These are phyloP conservation scores for Vanacampus margaritifer DNA, from an alignment of 2,113 vertebrate genomes.

Conservation along the genomic window DNA sequence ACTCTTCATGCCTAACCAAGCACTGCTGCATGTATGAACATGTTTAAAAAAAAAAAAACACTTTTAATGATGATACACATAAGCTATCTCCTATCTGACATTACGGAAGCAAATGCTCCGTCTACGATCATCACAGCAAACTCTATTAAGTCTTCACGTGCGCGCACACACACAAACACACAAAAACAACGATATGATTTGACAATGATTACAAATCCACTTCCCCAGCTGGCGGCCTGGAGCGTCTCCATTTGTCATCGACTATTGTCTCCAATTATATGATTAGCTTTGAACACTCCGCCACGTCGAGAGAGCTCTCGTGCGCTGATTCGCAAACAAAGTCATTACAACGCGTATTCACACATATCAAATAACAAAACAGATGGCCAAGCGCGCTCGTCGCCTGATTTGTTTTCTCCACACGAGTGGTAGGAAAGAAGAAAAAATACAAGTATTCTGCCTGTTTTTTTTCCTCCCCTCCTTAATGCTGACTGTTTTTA, in stretches of 20 bases:
- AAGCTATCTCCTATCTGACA: slow-evolving; percentile 40
- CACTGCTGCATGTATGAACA: slow-evolving; percentile 10
- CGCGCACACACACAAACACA: slow-evolving; percentile 65
- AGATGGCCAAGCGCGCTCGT: slow-evolving; percentile 97
- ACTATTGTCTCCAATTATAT: slow-evolving; percentile 99
- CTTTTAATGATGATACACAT: slow-evolving; percentile 44
- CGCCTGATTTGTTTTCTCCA: slow-evolving; percentile 95
- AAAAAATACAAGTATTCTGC: slow-evolving; percentile 84
- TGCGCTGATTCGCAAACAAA: slow-evolving; percentile 99
- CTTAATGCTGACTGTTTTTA: slow-evolving; percentile 97
- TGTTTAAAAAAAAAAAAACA: slow-evolving; percentile 23
- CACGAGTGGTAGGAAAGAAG: slow-evolving; percentile 86
- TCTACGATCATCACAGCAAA: slow-evolving; percentile 82
- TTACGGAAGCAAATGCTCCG: slow-evolving; percentile 64
- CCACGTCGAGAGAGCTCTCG: slow-evolving; percentile 98
- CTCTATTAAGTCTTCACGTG: slow-evolving; percentile 99
- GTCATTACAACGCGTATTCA: slow-evolving; percentile 99
- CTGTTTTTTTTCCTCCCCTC: slow-evolving; percentile 57
- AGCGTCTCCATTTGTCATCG: slow-evolving; percentile 99
- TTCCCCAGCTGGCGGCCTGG: slow-evolving; percentile 99
- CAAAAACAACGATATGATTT: slow-evolving; percentile 99
- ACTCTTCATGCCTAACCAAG: not conserved
- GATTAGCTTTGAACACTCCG: slow-evolving; percentile 99
- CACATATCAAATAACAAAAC: slow-evolving; percentile 99
- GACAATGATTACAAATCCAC: slow-evolving; percentile 99